A percentile compares a stretch with the other conserved stretches of the same genome.
phyloP scores from a whole-genome alignment of 2,113 vertebrate genomes.

The Rhinopomastus cyanomelas region DNA sequence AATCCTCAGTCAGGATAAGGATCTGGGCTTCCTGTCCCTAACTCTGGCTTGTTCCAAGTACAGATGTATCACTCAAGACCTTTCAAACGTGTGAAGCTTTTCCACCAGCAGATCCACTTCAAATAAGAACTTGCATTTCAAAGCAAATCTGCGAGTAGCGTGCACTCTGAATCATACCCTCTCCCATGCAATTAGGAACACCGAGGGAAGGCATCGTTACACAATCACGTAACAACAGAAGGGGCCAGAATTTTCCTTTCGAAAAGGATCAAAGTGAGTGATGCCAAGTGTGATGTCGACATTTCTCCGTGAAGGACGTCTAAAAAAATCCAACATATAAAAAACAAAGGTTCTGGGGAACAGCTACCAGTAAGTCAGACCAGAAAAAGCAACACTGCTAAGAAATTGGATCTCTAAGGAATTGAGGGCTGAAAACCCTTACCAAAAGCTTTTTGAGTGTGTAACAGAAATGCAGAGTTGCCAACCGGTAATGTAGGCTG shows the following conservation, averaged over 20 bases:
- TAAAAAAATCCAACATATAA: neutral
- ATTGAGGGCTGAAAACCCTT: neutral
- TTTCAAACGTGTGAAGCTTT: neutral
- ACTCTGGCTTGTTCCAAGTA: neutral
- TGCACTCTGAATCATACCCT: neutral
- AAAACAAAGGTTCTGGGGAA: neutral
- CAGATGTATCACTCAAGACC: neutral
- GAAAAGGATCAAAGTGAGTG: neutral
- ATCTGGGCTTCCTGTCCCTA: neutral
- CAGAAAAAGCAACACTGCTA: neutral
- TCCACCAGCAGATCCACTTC: neutral
- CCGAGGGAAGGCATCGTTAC: rapidly evolving
- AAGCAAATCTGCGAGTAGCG: neutral
- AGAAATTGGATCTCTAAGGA: neutral
- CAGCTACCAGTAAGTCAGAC: neutral
- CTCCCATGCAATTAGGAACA: neutral
- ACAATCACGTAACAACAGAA: neutral
- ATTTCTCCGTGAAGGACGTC: neutral
- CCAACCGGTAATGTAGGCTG: neutral
- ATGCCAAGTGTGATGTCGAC: neutral
- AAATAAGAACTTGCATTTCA: neutral
- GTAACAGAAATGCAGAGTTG: neutral
- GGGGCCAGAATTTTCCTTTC: neutral
- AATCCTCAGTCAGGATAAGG: neutral
- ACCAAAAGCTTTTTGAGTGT: neutral